These are phyloP conservation scores for Heliconius himera DNA, from an alignment of 1,140 invertebrate genomes.

Conservation along the genomic window DNA sequence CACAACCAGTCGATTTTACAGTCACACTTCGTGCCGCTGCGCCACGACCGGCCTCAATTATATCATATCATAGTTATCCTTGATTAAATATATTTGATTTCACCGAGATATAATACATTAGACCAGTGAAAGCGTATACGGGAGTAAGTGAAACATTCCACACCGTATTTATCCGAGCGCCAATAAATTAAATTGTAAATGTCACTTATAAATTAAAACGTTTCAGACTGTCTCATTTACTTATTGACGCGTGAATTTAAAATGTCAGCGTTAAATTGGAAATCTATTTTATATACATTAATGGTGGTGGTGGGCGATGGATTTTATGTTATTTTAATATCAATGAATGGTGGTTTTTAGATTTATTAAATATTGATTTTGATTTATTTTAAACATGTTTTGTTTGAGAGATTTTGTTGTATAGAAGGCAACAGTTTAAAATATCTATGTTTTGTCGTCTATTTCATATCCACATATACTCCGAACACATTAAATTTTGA, in stretches of 20 bases:
- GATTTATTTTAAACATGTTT: background rate
- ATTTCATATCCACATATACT: no score
- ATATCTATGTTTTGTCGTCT: no score
- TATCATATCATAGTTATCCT: no score
- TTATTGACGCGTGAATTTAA: constrained; percentile 25
- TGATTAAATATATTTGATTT: background rate
- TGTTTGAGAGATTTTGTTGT: no score
- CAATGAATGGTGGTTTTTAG: background rate
- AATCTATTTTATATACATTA: background rate
- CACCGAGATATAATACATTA: constrained; percentile 7
- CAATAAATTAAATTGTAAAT: constrained; percentile 31
- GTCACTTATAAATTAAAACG: constrained; percentile 32
- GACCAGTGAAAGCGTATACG: constrained; percentile 2
- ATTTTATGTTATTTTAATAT: background rate
- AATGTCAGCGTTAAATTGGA: constrained; percentile 6
- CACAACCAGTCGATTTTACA: no score
- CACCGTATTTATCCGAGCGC: constrained; percentile 14
- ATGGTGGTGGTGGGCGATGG: background rate
- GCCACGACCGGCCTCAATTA: no score
- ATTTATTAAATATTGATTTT: background rate
- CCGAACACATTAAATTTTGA: no score
- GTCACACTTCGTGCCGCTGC: no score
- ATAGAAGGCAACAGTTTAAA: no score
- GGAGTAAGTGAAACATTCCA: constrained; percentile 25
- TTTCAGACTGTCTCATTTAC: constrained; percentile 16